Base-by-base conservation (phyloP, 2,797 vertebrate genomes). In the Crocodylus rhombifer region DNA sequence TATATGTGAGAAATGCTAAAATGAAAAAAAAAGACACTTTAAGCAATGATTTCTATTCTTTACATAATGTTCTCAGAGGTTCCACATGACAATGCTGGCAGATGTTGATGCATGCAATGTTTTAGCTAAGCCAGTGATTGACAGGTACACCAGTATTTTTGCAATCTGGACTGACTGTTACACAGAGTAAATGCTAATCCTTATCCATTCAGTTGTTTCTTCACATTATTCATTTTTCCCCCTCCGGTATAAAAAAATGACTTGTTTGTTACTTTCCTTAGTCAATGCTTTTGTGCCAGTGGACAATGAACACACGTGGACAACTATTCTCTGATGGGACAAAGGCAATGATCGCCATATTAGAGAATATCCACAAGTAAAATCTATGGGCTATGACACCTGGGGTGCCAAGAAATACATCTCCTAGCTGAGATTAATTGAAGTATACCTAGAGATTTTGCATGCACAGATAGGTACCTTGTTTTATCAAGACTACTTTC, bases 141-240 rank as follows among this genome's bases (percentile, higher is more conserved):
- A 96, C 96, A 96, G 95, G 81, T 96, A 96, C 80, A 91, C 92
- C 94, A 94, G 95, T 96, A 94, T 88, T 96, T 95, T 95, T 94
- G 91, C 94, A 97, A 94, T 93, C 91, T 74, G 88, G 89, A 92
- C 86, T 91, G 95, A 96, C 94, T 92, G 93, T 87, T 94, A 95
- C 92, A 95, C 77, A 74, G 83, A 97, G 61, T 92, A 95, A 95
- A 94, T 96, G 90, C 84, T 96, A 93, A 94, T 96, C 92, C 89
- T 84, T 93, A 88, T 88, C 87, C 86, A 84, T 95, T 95, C 60
- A 82, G 11, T 92, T 90, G 84, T 94, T 95, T 80, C 74, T 93
- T 93, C 88, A 81, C 85, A 95, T 94, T 95, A 97, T 95, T 95
- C 95, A 91, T 88, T 94, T 96, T 94, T 95, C 73, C 33, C 77